These are phyloP conservation scores for Terebella lapidaria DNA, from an alignment of 2,888 invertebrate species.

Conservation along the genomic window DNA sequence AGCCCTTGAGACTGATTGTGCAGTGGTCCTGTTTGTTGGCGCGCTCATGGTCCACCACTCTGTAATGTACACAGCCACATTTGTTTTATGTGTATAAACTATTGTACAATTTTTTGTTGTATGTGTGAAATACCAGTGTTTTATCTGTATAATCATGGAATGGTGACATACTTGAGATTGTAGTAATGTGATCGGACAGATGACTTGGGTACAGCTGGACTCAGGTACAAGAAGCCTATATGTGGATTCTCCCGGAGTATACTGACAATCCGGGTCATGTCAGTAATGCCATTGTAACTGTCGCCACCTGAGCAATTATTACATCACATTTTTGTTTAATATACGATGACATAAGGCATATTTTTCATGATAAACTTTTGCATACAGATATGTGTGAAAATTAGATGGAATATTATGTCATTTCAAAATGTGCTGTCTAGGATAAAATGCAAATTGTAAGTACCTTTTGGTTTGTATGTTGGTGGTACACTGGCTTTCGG, in stretches of 20 bases:
- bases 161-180: constrained; percentile 47
- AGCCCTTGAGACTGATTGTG: constrained; percentile 77
- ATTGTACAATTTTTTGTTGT: no score
- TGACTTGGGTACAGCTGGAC: constrained; percentile 52
- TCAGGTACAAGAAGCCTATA: constrained; percentile 68
- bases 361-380: no score
- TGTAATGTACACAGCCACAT: constrained; percentile 40
- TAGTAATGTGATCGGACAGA: constrained; percentile 53
- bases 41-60: constrained; percentile 69
- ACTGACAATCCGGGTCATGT: constrained; percentile 6
- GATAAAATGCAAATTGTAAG: constrained; percentile 1
- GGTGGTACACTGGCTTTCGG: not conserved
- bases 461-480: not conserved
- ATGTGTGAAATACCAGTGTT: no score
- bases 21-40: constrained; percentile 69
- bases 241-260: constrained; percentile 24
- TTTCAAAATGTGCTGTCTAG: no score
- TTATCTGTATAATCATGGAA: not conserved
- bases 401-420: no score
- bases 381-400: no score
- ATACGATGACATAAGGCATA: no score
- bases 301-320: no score
- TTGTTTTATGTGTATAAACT: no score
- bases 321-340: no score
- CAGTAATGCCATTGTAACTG: constrained; percentile 7